Conservation (phyloP, 2,113 vertebrate genomes). For the Clarias macrocephalus region DNA sequence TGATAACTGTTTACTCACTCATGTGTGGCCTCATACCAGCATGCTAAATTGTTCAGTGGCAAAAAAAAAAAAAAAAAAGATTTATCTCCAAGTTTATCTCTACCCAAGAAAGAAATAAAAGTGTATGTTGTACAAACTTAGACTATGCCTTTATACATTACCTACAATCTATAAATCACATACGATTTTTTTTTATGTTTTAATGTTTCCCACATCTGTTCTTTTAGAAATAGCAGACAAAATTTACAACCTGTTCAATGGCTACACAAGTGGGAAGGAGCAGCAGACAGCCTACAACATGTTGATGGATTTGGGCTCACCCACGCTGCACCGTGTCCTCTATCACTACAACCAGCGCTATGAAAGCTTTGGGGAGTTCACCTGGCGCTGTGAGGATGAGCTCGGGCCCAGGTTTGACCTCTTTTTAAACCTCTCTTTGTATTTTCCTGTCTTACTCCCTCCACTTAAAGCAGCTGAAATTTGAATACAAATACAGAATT, state of each 20-base stretch:
- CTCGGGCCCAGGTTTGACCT: slow-evolving; percentile 88
- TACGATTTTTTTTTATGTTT: background rate
- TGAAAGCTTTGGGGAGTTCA: slow-evolving; percentile 97
- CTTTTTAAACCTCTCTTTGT: background rate
- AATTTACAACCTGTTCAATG: slow-evolving; percentile 98
- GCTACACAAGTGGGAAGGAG: slow-evolving; percentile 97
- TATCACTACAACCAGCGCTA: slow-evolving; percentile 98
- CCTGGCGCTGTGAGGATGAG: slow-evolving; percentile 97
- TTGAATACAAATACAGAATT: slow-evolving; percentile 12
- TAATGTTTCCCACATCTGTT: slow-evolving; percentile 1
- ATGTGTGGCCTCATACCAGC: background rate
- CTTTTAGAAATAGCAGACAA: slow-evolving; percentile 93
- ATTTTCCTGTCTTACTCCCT: background rate
- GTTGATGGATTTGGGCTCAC: slow-evolving; percentile 91
- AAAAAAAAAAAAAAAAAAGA: background rate
- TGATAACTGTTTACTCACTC: background rate
- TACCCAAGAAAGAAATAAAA: background rate
- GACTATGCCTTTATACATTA: background rate
- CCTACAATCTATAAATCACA: background rate
- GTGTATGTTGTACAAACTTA: background rate
- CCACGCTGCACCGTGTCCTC: slow-evolving; percentile 90
- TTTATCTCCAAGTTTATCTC: background rate
- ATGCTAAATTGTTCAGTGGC: background rate
- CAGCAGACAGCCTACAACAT: slow-evolving; percentile 98
- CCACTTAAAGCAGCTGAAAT: background rate